Evolutionary conservation across 2,113 vertebrate genomes (phyloP).

Genomic region (Plecotus auritus): DNA sequence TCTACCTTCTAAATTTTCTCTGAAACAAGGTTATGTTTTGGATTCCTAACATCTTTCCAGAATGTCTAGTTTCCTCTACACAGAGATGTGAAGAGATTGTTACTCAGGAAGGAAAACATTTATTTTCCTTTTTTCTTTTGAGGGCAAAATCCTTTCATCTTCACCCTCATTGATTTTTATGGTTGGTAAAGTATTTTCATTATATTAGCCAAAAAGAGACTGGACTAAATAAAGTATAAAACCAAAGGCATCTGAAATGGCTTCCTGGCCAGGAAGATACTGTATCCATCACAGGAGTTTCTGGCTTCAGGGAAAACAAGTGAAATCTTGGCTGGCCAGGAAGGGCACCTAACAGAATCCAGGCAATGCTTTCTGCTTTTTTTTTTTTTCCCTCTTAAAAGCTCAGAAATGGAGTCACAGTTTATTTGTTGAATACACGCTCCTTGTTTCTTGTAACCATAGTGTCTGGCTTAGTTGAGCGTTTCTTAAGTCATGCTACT

Average conservation of each 20-base stretch:
- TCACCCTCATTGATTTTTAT: conserved; percentile 40
- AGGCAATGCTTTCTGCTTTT: neutral
- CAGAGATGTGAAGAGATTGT: neutral
- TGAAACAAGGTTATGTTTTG: neutral
- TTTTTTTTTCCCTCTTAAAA: neutral
- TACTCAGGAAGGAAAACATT: conserved; percentile 26
- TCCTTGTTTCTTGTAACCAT: conserved; percentile 63
- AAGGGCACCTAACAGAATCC: neutral
- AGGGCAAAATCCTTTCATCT: conserved; percentile 36
- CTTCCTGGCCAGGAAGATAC: neutral
- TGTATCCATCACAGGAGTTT: neutral
- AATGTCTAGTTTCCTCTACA: neutral
- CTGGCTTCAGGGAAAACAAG: conserved; percentile 32
- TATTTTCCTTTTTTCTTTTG: neutral
- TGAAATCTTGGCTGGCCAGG: neutral
- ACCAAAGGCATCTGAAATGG: conserved; percentile 27
- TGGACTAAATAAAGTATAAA: conserved; percentile 18
- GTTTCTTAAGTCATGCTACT: conserved; percentile 54
- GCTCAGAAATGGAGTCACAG: conserved; percentile 14
- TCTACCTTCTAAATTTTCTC: neutral
- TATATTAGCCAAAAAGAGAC: conserved; percentile 15
- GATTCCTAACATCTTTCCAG: neutral
- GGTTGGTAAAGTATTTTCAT: conserved; percentile 14
- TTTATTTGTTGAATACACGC: conserved; percentile 48
- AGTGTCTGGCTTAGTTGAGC: conserved; percentile 38